phyloP scores from a whole-genome alignment of 2,888 invertebrate species.

The Synergus japonicus region DNA sequence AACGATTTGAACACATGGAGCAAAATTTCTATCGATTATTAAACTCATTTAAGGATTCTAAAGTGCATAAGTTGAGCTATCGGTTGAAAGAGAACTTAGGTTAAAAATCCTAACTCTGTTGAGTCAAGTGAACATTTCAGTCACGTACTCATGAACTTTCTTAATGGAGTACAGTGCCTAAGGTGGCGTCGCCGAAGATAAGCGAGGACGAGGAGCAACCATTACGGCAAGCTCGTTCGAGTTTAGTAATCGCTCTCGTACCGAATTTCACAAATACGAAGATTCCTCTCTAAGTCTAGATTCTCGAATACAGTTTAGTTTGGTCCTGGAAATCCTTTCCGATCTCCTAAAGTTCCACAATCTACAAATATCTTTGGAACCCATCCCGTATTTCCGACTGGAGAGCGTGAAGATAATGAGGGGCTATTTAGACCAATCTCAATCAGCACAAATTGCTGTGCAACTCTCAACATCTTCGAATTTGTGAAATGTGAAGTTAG shows the following conservation, averaged over 20 bases:
- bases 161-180: slow-evolving; percentile 10
- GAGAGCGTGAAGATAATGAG: not conserved
- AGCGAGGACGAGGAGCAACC: slow-evolving; percentile 3
- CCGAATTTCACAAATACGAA: slow-evolving; percentile 6
- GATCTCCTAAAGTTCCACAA: not conserved
- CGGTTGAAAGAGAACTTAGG: not conserved
- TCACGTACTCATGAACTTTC: slow-evolving; percentile 5
- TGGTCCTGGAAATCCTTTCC: slow-evolving; percentile 2
- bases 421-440: slow-evolving; percentile 7
- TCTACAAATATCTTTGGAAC: not conserved
- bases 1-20: not conserved
- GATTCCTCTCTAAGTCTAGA: not conserved
- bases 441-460: not conserved
- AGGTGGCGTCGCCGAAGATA: slow-evolving; percentile 9
- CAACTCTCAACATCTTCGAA: not conserved
- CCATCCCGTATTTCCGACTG: not conserved
- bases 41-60: not conserved
- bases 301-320: slow-evolving; percentile 4
- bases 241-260: slow-evolving; percentile 12
- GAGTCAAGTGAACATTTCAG: slow-evolving; percentile 5
- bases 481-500: not conserved
- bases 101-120: not conserved
- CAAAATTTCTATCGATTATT: not conserved
- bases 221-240: not conserved
- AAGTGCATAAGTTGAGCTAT: not conserved